A percentile compares a stretch with the other conserved stretches of the same genome.
phyloP scores from a whole-genome alignment of 2,797 vertebrate genomes.

The Kryptopterus vitreolus region DNA sequence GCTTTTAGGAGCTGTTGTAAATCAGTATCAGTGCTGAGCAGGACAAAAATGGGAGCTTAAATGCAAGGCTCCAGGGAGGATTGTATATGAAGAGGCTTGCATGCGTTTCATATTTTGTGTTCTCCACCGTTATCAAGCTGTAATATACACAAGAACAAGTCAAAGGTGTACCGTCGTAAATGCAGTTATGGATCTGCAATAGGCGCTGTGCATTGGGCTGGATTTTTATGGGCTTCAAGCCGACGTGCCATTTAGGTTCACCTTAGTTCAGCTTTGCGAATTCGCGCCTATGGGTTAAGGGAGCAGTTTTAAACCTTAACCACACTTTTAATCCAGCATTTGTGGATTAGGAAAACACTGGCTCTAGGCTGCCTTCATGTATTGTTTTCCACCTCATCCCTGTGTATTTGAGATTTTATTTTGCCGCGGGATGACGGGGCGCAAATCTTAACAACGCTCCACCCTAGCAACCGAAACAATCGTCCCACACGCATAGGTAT shows the following conservation, averaged over 20 bases:
- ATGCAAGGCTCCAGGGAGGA: background rate
- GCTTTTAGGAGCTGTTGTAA: background rate
- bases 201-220: background rate
- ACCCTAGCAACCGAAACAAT: slow-evolving; percentile 52
- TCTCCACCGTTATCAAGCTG: background rate
- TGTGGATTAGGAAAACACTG: background rate
- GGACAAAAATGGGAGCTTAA: background rate
- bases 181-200: slow-evolving; percentile 6
- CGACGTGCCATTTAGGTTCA: slow-evolving; percentile 8
- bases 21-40: background rate
- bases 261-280: background rate
- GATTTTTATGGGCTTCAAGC: background rate
- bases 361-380: background rate
- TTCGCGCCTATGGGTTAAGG: background rate
- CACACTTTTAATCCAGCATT: background rate
- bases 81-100: background rate
- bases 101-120: background rate
- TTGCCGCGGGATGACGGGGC: slow-evolving; percentile 21
- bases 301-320: slow-evolving; percentile 12
- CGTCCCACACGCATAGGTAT: slow-evolving; percentile 34
- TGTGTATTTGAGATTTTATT: slow-evolving; percentile 29
- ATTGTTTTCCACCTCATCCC: background rate
- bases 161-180: background rate
- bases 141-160: slow-evolving; percentile 3
- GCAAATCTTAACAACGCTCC: slow-evolving; percentile 27